Base-by-base conservation (phyloP, 2,888 invertebrate species). In the Scaptomyza flava region DNA sequence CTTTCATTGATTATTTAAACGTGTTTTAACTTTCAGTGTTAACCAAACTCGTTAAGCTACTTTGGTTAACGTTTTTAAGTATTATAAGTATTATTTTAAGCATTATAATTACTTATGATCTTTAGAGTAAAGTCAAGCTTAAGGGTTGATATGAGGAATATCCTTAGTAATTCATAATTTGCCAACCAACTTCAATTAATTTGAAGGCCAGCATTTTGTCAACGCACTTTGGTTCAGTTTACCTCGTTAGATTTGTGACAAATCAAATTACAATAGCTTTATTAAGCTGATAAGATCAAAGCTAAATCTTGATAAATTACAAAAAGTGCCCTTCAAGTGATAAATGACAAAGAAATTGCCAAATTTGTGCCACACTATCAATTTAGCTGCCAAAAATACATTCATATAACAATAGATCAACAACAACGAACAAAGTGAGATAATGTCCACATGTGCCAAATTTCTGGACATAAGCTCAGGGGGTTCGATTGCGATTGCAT, bases 251-350 rank as follows among this genome's bases (percentile, higher is more conserved):
- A 45, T 36, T 33, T 53, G 59, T 43, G 75, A 14, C 33, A 48
- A 72, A 72, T 65, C 73, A 68, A 31, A 45, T 7, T 45, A 65
- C 72, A 77, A 72, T 58, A 48, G 72, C 60, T 54, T 61, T 69
- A 74, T 60, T 57, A 65, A 62, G 56, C 42, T 59, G 42, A 42
- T 23, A 33, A 56, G 38, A 48, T 74, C 68, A 54, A 78, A 87
- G 87, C 80, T 74, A 77, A 81, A 77, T 82, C 86, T 80, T 87
- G 85, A 90, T 84, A 89, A 90, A 89, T 87, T 75, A 75, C 70
- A 72, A 65, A 82, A 84, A n/a, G 33, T 52, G 77, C 68, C 79
- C 69, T 66, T 76, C 62, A 68, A 67, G 69, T 89, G 89, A 89
- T 84, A 89, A 85, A 89, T 82, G 81, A 81, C 77, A 79, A 76